phyloP scores from a whole-genome alignment of 2,113 vertebrate genomes.

The Xiphorhynchus elegans region DNA sequence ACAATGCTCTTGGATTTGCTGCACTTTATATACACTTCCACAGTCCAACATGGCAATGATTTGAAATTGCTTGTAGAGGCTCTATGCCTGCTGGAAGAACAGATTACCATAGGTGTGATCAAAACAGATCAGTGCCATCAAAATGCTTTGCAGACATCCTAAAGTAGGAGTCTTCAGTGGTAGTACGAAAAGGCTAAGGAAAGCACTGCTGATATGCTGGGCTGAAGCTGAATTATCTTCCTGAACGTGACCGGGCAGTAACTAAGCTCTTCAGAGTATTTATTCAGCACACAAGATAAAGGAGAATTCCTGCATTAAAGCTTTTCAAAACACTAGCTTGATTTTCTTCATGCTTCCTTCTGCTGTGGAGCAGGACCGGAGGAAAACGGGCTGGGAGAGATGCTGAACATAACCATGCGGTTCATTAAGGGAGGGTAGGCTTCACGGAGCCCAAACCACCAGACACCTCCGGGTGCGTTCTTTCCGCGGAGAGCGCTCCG shows the following conservation, averaged over 20 bases:
- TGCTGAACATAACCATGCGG: accelerated
- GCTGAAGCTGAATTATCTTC: background rate
- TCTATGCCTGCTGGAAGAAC: background rate
- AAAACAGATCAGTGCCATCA: background rate
- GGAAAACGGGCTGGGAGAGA: background rate
- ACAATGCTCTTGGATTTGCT: accelerated
- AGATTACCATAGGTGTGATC: background rate
- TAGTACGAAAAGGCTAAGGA: background rate
- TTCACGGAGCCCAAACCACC: background rate
- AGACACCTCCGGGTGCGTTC: accelerated
- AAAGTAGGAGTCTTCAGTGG: accelerated
- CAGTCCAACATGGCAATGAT: accelerated
- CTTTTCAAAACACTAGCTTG: too few relatives aligned
- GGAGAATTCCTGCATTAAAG: background rate
- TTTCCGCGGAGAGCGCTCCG: accelerated
- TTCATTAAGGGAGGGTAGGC: accelerated
- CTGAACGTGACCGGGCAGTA: background rate
- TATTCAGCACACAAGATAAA: accelerated
- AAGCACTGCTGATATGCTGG: background rate
- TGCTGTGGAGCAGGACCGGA: background rate
- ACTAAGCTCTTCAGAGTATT: background rate
- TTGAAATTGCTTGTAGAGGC: background rate
- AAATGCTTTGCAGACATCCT: background rate
- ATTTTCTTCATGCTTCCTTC: background rate
- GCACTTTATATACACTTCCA: background rate